Percentiles rank a stretch among this genome's conserved stretches.
Evolutionary conservation across 30 jellyfish, hydroid and myxozoan species (phyloP).

Genomic region (Mastigias papua): DNA sequence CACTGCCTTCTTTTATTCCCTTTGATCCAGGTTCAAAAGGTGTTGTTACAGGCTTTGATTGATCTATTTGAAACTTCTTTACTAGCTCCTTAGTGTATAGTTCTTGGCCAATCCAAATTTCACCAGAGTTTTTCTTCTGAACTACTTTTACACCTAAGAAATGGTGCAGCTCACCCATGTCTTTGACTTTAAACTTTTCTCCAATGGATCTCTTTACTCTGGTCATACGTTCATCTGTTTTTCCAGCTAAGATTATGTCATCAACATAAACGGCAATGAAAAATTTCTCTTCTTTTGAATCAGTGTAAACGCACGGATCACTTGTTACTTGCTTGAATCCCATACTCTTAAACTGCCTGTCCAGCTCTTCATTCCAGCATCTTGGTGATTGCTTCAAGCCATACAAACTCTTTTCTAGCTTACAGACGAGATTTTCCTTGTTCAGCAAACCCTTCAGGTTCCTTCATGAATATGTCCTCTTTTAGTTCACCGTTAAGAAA

Average conservation of each 20-base stretch:
- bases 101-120: slow-evolving; percentile 47
- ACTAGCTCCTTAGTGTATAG: slow-evolving; percentile 1
- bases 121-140: not conserved
- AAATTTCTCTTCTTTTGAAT: slow-evolving; percentile 16
- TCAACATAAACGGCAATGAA: slow-evolving; percentile 69
- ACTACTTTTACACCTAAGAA: slow-evolving; percentile 56
- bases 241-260: slow-evolving; percentile 62
- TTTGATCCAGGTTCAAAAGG: slow-evolving; percentile 41
- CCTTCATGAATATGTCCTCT: slow-evolving; percentile 73
- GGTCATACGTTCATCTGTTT: not conserved
- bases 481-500: slow-evolving; percentile 67
- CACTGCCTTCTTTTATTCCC: slow-evolving; percentile 14
- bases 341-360: slow-evolving; percentile 26
- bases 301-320: slow-evolving; percentile 52
- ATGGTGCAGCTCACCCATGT: slow-evolving; percentile 57
- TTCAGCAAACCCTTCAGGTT: slow-evolving; percentile 66
- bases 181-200: slow-evolving; percentile 47
- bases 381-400: slow-evolving; percentile 71
- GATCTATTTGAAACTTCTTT: slow-evolving; percentile 43
- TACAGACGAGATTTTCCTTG: slow-evolving; percentile 67
- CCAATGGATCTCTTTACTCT: not conserved
- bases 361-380: slow-evolving; percentile 67
- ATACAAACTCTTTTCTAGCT: slow-evolving; percentile 27
- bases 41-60: slow-evolving; percentile 50
- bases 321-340: slow-evolving; percentile 16